Base-by-base conservation (phyloP, 2,113 vertebrate species). In the Arenaria interpres region DNA sequence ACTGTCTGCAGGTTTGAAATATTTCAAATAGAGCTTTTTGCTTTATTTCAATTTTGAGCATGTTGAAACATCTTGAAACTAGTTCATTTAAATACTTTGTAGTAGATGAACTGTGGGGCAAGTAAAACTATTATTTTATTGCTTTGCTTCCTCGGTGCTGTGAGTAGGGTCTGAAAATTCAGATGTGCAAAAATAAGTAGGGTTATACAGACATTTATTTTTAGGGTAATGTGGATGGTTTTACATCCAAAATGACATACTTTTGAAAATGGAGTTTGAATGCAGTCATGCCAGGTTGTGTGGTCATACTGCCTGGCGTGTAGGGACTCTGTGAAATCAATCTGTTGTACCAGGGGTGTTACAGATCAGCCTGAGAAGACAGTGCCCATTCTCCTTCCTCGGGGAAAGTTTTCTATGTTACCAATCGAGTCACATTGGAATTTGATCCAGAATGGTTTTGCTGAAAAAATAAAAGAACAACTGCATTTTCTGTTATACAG, bases 1-100 rank as follows among this genome's bases (percentile, higher is more conserved):
- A 76, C 78, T 62, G n/a, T 81, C 66, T 85, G 45, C 78, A 83
- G 67, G 56, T 92, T 88, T 80, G 50, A 90, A 86, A 51, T 83
- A 63, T n/a, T 95, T 79, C 75, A 91, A 91, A 43, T 73, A 46
- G 56, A 43, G 66, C 67, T 79, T 89, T 93, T 87, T 92, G 62
- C 78, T 85, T 74, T 84, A 32, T 74, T 88, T 93, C 43, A 20
- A 10, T 80, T 94, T 67, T 1, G 30, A 90, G 56, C 68, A 1
- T 83, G 60, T 89, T 0, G 1, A 85, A 93, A 81, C 77, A 82
- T 57, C 74, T 45, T n/a, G 4, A 69, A 94, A 73, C 15, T 4
- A 28, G 63, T 84, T 85, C 37, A 54, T 89, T 88, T 67, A 45
- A 83, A 8, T 71, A 24, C 68, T 76, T 76, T 88, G 51, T 85